Evolutionary conservation across 1,140 invertebrate species (phyloP), one percentile per base, ranked within the genome.

Genomic region (Callitettix versicolor): DNA sequence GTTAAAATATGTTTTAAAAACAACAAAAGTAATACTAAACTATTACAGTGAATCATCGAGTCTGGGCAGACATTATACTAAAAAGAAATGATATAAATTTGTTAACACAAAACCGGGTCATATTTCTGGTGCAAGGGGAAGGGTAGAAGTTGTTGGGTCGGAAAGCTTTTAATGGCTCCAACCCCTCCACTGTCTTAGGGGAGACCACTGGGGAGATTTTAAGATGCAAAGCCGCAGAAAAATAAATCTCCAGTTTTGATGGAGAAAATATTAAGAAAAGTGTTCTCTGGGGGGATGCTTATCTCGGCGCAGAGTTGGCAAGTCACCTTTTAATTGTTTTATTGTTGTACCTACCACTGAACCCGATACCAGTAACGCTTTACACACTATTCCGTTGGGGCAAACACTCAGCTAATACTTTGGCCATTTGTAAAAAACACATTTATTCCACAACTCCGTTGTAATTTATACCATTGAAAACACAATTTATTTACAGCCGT

Each of bases 251-350:
- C 46, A 30, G 46, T 48, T 48, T 48, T 48, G 46, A 48, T 48
- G 46, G 46, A 30, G 46, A 48, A 48, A 48, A 48, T 48, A 48
- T 48, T 48, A 48, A 48, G 46, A 48, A 48, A 48, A 48, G 46
- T 48, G 46, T 48, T 48, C 46, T 22, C 46, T 22, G 4, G 46
- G 21, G 46, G 46, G 7, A n/a, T 48, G 46, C 30, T 30, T 30
- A 30, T 30, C 9, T 30, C 26, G 3, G 3, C 26, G 26, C 22
- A 30, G 21, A 26, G 46, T 3, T 22, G 46, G 3, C 3, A 30
- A 30, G 26, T 30, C 21, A 21, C 14, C 20, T 48, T 44, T 48
- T 48, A 48, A 48, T 48, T 48, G 46, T 48, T 48, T 43, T 18
- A 20, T 15, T 15, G 22, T 30, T 30, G 26, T 30, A 30, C 3